Conservation (phyloP, 2,113 vertebrate species). For the Saimiri boliviensis region DNA sequence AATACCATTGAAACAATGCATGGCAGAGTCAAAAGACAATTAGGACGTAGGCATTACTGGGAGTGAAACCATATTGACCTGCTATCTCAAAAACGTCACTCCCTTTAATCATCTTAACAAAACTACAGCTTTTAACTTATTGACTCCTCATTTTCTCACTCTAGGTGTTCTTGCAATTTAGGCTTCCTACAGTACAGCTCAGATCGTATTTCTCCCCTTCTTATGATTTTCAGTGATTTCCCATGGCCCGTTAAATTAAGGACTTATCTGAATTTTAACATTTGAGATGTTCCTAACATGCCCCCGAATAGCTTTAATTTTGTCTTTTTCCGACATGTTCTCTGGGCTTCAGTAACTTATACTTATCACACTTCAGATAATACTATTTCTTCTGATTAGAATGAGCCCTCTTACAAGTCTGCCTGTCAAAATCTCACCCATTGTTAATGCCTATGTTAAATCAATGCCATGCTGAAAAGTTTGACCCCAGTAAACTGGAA, state of each 20-base stretch:
- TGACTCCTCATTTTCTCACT: not conserved
- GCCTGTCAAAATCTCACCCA: not conserved
- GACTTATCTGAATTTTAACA: not conserved
- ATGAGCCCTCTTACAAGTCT: not conserved
- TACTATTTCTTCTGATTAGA: conserved; percentile 26
- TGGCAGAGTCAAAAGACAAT: not conserved
- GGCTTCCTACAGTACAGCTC: not conserved
- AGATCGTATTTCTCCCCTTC: not conserved
- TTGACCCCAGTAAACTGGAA: conserved; percentile 1
- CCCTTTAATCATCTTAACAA: not conserved
- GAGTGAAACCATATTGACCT: not conserved
- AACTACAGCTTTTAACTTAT: not conserved
- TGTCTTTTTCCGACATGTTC: not conserved
- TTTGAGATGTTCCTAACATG: not conserved
- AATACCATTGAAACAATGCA: not conserved
- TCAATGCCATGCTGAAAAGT: not conserved
- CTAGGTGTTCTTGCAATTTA: not conserved
- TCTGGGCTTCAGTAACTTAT: not conserved
- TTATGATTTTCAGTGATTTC: not conserved
- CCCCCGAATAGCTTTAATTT: not conserved
- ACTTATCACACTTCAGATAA: not conserved
- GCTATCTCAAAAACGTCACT: not conserved
- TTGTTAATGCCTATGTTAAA: not conserved
- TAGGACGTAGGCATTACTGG: not conserved
- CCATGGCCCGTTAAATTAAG: not conserved